Evolutionary conservation across 2,797 vertebrate species (phyloP).

Genomic region (Zalophus californianus): DNA sequence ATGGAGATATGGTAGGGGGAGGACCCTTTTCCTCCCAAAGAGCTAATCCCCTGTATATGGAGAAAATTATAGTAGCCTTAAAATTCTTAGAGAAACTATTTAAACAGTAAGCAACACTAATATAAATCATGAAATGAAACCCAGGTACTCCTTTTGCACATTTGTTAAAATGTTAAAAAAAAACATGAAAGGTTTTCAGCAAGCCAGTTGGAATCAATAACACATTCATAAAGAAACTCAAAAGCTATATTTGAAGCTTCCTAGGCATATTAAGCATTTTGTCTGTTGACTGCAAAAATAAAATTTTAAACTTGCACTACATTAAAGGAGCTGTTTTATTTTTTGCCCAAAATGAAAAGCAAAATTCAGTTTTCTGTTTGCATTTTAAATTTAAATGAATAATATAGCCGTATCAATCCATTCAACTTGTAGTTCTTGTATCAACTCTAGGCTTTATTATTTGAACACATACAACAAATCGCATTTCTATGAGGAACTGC

Average conservation of each 20-base stretch:
- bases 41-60: conserved; percentile 63
- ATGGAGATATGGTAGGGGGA: conserved; percentile 65
- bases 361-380: conserved; percentile 25
- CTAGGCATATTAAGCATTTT: neutral
- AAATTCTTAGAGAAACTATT: conserved; percentile 57
- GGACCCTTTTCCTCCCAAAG: neutral
- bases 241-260: conserved; percentile 26
- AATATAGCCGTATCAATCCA: neutral
- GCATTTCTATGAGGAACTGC: neutral
- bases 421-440: neutral
- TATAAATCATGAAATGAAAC: conserved; percentile 48
- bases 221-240: conserved; percentile 46
- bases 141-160: neutral
- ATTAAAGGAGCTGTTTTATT: neutral
- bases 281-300: conserved; percentile 53
- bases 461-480: conserved; percentile 38
- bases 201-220: conserved; percentile 51
- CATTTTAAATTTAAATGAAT: conserved; percentile 22
- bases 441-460: conserved; percentile 35
- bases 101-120: neutral
- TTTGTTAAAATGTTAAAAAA: neutral
- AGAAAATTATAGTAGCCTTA: conserved; percentile 52
- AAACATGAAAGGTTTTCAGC: conserved; percentile 3
- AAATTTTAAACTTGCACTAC: neutral
- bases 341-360: neutral